phyloP scores from a whole-genome alignment of 2,888 invertebrate species.

The Glyphotaelius pellucidus region DNA sequence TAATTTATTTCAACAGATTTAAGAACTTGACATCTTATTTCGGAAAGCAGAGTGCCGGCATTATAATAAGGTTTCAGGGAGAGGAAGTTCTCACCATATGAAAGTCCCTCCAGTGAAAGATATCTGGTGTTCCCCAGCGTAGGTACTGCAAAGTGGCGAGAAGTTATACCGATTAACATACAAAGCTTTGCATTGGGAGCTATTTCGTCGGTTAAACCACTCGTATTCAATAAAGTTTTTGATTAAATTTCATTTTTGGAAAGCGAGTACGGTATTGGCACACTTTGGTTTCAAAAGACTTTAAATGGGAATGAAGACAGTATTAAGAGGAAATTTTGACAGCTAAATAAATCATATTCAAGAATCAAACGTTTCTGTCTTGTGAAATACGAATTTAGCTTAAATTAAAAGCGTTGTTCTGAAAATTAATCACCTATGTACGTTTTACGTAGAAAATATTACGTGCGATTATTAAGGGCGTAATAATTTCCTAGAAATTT shows the following conservation, averaged over 20 bases:
- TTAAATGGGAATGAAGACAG: not conserved
- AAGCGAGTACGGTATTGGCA: not conserved
- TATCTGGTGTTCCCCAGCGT: slow-evolving; percentile 14
- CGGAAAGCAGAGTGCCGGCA: not conserved
- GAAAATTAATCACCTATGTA: not conserved
- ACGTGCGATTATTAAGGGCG: not conserved
- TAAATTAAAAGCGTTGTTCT: not conserved
- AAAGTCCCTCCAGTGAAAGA: slow-evolving; percentile 16
- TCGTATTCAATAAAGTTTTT: slow-evolving; percentile 40
- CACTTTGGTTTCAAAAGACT: not conserved
- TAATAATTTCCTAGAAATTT: not conserved
- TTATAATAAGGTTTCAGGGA: not conserved
- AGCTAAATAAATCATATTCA: not conserved
- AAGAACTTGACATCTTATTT: not conserved
- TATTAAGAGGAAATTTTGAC: not conserved
- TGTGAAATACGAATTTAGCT: not conserved
- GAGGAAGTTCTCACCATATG: not conserved
- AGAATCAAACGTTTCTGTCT: not conserved
- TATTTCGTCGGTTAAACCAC: slow-evolving; percentile 36
- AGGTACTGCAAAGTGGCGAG: slow-evolving; percentile 26
- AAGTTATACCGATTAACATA: slow-evolving; percentile 42
- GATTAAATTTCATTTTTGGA: slow-evolving; percentile 15
- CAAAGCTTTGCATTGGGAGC: slow-evolving; percentile 43
- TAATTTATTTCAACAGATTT: not conserved
- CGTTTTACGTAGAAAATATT: not conserved